A percentile compares a stretch with the other conserved stretches of the same genome.
Conservation (phyloP, 2,888 invertebrate species). For the Apotomis betuletana region DNA sequence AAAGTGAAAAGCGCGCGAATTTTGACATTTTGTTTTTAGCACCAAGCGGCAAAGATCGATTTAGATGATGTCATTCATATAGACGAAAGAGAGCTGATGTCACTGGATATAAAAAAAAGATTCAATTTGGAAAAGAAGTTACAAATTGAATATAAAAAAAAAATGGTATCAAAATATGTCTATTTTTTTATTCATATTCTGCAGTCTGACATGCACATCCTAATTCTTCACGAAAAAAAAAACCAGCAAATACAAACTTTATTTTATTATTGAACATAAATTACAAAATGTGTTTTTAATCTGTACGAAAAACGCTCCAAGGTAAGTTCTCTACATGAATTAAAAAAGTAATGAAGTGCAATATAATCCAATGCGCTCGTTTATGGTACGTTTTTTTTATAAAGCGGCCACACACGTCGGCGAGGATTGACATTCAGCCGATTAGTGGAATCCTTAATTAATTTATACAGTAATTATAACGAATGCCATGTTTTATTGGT, state of each 20-base stretch:
- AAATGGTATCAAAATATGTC: too few species aligned
- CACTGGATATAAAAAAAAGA: too few species aligned
- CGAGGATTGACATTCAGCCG: constrained; percentile 25
- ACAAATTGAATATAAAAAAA: background rate
- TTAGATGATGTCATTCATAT: constrained; percentile 37
- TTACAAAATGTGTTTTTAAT: too few species aligned
- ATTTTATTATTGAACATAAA: too few species aligned
- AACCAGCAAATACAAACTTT: too few species aligned
- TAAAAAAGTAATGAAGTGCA: background rate
- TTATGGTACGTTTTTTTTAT: constrained; percentile 27
- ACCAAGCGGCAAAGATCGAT: constrained; percentile 39
- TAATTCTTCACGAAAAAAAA: too few species aligned
- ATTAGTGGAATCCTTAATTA: constrained; percentile 23
- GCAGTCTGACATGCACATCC: too few species aligned
- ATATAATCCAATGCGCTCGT: background rate
- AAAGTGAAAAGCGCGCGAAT: constrained; percentile 58
- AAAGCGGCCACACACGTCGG: constrained; percentile 31
- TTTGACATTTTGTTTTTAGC: constrained; percentile 45
- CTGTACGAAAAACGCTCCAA: too few species aligned
- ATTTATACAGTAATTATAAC: constrained; percentile 30
- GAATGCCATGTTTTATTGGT: constrained; percentile 20
- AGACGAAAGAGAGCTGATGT: constrained; percentile 3
- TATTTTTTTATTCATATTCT: too few species aligned
- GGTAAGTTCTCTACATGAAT: background rate
- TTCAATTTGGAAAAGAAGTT: too few species aligned